Conservation (phyloP, 1,140 invertebrate genomes). For the Galendromus occidentalis region DNA sequence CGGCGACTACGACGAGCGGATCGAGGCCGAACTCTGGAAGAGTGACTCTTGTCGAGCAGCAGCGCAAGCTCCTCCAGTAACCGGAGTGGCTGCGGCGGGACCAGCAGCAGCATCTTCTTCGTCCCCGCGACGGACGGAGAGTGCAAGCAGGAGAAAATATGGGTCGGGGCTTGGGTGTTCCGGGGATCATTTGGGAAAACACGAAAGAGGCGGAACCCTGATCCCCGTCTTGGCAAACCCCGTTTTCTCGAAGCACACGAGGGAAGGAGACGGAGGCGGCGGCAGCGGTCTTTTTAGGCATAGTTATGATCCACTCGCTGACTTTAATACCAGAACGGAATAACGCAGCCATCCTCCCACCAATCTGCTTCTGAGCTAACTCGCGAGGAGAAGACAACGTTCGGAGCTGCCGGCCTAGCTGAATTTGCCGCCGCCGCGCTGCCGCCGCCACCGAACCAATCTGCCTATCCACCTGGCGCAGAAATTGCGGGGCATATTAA, state of each 20-base stretch:
- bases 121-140: neutral
- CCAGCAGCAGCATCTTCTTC: neutral
- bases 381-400: too few relatives aligned
- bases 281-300: constrained; percentile 9
- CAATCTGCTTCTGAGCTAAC: too few relatives aligned
- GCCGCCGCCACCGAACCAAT: too few relatives aligned
- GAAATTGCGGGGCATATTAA: too few relatives aligned
- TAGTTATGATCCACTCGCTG: constrained; percentile 3
- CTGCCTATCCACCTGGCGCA: too few relatives aligned
- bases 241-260: neutral
- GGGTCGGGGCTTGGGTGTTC: neutral
- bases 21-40: neutral
- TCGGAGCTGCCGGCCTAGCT: too few relatives aligned
- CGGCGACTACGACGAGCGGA: neutral
- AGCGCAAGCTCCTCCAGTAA: neutral
- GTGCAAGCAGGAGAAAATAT: constrained; percentile 2
- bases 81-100: neutral
- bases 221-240: neutral
- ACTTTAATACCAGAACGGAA: constrained; percentile 1
- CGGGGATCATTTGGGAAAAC: constrained; percentile 7
- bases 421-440: too few relatives aligned
- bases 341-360: too few relatives aligned
- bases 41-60: neutral
- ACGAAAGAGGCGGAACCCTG: constrained; percentile 4
- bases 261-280: neutral